A percentile compares a stretch with the other conserved stretches of the same genome.
Evolutionary conservation across 37 sponge, comb jelly and placozoan genomes (phyloP).

Genomic region (Cliona cf. orientalis): DNA sequence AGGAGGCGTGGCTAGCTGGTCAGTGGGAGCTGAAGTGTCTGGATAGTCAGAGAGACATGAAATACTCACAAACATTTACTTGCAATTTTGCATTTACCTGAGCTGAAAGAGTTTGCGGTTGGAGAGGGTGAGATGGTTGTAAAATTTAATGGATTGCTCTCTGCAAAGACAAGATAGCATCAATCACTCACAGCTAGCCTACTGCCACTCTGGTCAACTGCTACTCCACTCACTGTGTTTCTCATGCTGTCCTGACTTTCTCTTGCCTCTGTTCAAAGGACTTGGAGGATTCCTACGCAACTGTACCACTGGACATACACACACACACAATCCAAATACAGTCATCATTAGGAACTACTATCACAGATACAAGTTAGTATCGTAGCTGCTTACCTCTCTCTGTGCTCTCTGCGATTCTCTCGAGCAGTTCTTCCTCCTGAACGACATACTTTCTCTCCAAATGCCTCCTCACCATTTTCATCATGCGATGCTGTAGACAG

Average conservation of each 20-base stretch:
- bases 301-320: conserved; percentile 33
- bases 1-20: conserved; percentile 23
- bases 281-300: conserved; percentile 62
- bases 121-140: conserved; percentile 48
- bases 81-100: conserved; percentile 20
- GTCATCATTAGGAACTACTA: not conserved
- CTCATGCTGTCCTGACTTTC: conserved; percentile 18
- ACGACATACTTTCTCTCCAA: conserved; percentile 56
- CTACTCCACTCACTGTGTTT: conserved; percentile 1
- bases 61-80: not conserved
- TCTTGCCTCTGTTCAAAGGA: conserved; percentile 52
- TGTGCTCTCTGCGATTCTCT: conserved; percentile 66
- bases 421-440: conserved; percentile 56
- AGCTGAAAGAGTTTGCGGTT: conserved; percentile 56
- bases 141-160: conserved; percentile 4
- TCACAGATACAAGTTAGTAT: not conserved
- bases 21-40: conserved; percentile 26
- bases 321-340: not conserved
- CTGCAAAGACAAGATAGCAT: not conserved
- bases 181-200: not conserved
- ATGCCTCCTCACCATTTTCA: conserved; percentile 70
- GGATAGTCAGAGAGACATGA: not conserved
- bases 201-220: too few species aligned
- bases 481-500: conserved; percentile 50
- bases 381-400: conserved; percentile 47